phyloP scores from a whole-genome alignment of 1,140 invertebrate genomes.

The Apis florea region DNA sequence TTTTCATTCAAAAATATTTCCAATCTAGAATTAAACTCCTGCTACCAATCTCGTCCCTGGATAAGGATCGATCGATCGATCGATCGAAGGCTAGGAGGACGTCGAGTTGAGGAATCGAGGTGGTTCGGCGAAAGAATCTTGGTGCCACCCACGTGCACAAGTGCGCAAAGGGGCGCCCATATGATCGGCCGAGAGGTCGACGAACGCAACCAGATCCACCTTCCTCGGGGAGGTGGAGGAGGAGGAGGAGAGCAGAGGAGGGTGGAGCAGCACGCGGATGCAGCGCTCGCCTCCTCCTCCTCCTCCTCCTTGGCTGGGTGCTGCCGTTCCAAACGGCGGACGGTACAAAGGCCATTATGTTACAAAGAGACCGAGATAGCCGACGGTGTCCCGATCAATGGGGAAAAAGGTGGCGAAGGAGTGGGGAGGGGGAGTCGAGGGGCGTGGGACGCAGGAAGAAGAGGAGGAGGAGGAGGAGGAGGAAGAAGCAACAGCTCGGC shows the following conservation, averaged over 20 bases:
- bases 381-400: slow-evolving; percentile 70
- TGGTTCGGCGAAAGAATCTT: slow-evolving; percentile 38
- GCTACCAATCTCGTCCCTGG: no score
- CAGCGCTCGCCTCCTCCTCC: slow-evolving; percentile 24
- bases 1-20: no score
- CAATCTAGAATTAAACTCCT: no score
- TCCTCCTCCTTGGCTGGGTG: slow-evolving; percentile 31
- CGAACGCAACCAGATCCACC: slow-evolving; percentile 62
- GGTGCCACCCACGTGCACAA: slow-evolving; percentile 59
- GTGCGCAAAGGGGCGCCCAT: slow-evolving; percentile 51
- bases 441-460: slow-evolving; percentile 47
- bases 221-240: slow-evolving; percentile 23
- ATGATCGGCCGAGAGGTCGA: slow-evolving; percentile 65
- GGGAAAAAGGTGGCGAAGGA: slow-evolving; percentile 53
- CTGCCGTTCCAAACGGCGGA: slow-evolving; percentile 53
- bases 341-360: slow-evolving; percentile 75
- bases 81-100: no score
- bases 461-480: not conserved
- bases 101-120: no score
- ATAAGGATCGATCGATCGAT: no score
- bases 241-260: slow-evolving; percentile 28
- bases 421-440: slow-evolving; percentile 4
- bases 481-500: no score
- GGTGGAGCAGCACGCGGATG: slow-evolving; percentile 35
- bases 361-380: slow-evolving; percentile 74